Evolutionary conservation across 2,797 vertebrate species (phyloP).

Genomic region (Intellagama lesueurii): DNA sequence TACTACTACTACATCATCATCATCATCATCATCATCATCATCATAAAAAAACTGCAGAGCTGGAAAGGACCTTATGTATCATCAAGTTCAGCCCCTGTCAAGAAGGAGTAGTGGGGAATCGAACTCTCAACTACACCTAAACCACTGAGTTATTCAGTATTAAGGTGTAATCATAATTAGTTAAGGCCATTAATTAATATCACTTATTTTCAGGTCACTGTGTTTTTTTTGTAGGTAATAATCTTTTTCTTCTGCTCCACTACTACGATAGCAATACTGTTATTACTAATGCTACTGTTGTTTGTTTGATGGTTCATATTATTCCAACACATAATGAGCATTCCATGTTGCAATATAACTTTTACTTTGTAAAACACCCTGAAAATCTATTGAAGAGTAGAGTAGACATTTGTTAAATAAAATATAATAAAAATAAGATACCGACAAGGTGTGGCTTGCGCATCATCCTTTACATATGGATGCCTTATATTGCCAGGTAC

Average conservation of each 20-base stretch:
- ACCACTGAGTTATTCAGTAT: too few relatives aligned
- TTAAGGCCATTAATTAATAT: too few relatives aligned
- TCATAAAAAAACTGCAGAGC: too few relatives aligned
- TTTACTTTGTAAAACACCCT: background rate
- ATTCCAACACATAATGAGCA: background rate
- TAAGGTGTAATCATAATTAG: background rate
- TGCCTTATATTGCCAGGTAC: background rate
- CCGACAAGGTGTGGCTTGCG: background rate
- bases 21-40: too few relatives aligned
- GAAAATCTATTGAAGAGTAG: background rate
- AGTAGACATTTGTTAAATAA: background rate
- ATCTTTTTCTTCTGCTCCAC: background rate
- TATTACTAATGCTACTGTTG: background rate
- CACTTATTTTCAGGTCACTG: background rate
- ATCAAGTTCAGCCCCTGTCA: too few relatives aligned
- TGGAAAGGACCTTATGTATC: too few relatives aligned
- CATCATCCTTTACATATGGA: background rate
- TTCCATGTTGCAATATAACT: background rate
- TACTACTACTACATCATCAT: too few relatives aligned
- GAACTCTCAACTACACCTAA: too few relatives aligned
- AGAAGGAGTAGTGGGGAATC: too few relatives aligned
- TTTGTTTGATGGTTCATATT: background rate
- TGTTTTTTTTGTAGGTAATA: background rate
- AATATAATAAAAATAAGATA: background rate
- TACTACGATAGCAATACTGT: background rate